Evolutionary conservation across 2,797 vertebrate species (phyloP).

Genomic region (Syngnathus acus): DNA sequence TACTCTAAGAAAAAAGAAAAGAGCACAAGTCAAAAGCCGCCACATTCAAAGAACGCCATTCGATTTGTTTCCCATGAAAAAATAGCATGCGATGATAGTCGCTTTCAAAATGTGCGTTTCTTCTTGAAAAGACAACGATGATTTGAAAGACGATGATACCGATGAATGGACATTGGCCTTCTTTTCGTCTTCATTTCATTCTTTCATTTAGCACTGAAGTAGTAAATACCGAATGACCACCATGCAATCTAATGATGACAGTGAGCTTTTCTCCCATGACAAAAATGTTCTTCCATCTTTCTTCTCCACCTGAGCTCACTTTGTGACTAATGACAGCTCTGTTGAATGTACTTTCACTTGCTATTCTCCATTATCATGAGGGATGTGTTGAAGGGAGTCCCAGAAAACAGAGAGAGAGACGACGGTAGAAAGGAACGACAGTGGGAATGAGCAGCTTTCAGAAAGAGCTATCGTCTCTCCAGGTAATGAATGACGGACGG

Average conservation of each 20-base stretch:
- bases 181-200: background rate
- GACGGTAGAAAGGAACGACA: constrained; percentile 43
- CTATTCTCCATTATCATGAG: background rate
- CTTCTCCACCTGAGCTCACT: background rate
- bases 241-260: background rate
- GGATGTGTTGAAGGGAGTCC: constrained; percentile 49
- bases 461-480: constrained; percentile 32
- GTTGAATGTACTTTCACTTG: too few species aligned
- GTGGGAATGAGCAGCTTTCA: constrained; percentile 11
- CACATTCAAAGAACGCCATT: background rate
- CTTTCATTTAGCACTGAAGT: too few species aligned
- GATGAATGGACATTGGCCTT: background rate
- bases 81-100: background rate
- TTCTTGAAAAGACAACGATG: background rate
- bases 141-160: background rate
- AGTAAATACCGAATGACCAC: background rate
- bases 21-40: background rate
- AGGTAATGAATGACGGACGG: constrained; percentile 55
- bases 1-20: background rate
- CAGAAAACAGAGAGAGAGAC: constrained; percentile 67
- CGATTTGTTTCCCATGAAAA: background rate
- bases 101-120: background rate
- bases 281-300: background rate
- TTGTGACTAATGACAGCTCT: background rate
- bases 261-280: constrained; percentile 4